Percentiles rank a stretch among this genome's conserved stretches.
phyloP scores from a whole-genome alignment of 2,888 invertebrate genomes.

The Leucozona laternaria region DNA sequence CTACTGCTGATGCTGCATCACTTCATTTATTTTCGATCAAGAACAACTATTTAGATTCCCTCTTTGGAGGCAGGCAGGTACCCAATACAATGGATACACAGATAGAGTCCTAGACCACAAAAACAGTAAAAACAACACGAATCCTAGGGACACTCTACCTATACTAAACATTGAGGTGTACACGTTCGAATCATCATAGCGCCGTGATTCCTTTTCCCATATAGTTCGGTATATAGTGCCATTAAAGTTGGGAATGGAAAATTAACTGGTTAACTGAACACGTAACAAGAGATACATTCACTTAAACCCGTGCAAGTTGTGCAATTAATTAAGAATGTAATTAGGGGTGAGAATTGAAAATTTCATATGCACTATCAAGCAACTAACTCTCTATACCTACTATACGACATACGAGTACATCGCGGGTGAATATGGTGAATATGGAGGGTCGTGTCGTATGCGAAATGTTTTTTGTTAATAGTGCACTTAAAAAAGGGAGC shows the following conservation, averaged over 20 bases:
- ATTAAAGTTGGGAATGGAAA: conserved; percentile 38
- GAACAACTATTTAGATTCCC: conserved; percentile 57
- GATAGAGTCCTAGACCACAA: conserved; percentile 15
- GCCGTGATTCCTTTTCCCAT: neutral
- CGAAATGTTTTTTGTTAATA: conserved; percentile 17
- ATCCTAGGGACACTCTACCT: neutral
- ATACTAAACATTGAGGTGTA: conserved; percentile 19
- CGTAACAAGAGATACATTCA: conserved; percentile 37
- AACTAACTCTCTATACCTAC: neutral
- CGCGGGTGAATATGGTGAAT: neutral
- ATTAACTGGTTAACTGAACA: conserved; percentile 46
- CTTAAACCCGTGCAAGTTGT: conserved; percentile 52
- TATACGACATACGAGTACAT: no score
- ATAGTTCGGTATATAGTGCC: neutral
- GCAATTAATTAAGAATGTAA: conserved; percentile 70
- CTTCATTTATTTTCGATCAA: conserved; percentile 65
- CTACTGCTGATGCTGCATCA: conserved; percentile 33
- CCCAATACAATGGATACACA: neutral
- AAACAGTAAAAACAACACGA: conserved; percentile 20
- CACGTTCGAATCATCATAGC: conserved; percentile 16
- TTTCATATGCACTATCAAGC: conserved; percentile 36
- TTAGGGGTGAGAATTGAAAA: conserved; percentile 68
- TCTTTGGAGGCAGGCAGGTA: conserved; percentile 21
- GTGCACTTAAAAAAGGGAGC: conserved; percentile 33
- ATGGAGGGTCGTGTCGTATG: neutral